These are phyloP conservation scores for Reticulitermes lucifugus DNA, from an alignment of 2,888 invertebrate genomes.

Conservation along the genomic window DNA sequence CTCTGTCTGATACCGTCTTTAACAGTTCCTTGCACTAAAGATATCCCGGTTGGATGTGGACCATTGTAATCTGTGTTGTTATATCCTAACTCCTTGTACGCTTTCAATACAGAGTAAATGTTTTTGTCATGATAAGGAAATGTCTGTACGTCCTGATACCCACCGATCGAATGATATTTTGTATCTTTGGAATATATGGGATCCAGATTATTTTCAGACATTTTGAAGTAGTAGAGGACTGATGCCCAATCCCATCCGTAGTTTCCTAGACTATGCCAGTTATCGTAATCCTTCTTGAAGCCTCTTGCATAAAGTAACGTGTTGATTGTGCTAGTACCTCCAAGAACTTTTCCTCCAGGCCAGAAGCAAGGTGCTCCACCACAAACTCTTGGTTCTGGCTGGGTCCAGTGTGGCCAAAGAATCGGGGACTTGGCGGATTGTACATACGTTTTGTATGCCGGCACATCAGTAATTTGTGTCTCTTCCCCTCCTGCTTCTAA, in stretches of 20 bases:
- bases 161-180: background rate
- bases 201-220: constrained; percentile 20
- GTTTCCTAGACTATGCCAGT: constrained; percentile 51
- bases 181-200: background rate
- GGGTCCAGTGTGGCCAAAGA: no score
- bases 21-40: background rate
- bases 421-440: no score
- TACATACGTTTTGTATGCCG: background rate
- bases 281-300: constrained; percentile 56
- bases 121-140: background rate
- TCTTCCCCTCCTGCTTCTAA: constrained; percentile 34
- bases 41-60: background rate
- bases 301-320: constrained; percentile 67
- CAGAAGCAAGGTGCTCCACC: background rate
- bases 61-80: background rate
- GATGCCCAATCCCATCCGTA: background rate
- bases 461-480: background rate
- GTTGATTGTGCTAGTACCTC: constrained; percentile 65
- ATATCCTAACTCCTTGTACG: background rate
- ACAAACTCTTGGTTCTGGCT: no score
- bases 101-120: background rate
- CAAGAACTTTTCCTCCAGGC: background rate
- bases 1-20: background rate
- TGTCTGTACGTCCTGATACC: background rate
- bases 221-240: background rate